A percentile compares a stretch with the other conserved stretches of the same genome.
These are phyloP conservation scores for Propsilocerus akamusi DNA, from an alignment of 1,140 invertebrate genomes.

Conservation along the genomic window DNA sequence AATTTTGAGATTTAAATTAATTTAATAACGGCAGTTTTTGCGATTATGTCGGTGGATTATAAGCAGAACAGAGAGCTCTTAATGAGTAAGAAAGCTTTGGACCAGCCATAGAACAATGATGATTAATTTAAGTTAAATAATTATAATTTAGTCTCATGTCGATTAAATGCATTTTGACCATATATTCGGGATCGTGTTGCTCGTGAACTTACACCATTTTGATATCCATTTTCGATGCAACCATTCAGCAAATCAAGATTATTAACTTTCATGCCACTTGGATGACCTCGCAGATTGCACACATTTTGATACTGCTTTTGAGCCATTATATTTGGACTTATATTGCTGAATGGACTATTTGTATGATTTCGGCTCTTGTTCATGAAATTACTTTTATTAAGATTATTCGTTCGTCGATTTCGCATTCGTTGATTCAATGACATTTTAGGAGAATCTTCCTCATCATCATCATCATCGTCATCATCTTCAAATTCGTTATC, in stretches of 20 bases:
- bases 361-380: neutral
- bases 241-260: neutral
- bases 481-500: constrained; percentile 37
- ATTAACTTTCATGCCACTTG: neutral
- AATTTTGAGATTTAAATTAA: no score
- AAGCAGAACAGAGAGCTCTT: no score
- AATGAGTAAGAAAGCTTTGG: no score
- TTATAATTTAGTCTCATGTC: constrained; percentile 1
- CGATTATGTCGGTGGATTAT: no score
- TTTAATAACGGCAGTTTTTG: no score
- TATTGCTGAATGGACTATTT: neutral
- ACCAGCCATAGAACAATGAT: no score
- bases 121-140: neutral
- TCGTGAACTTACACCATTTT: neutral
- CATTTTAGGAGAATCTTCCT: neutral
- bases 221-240: neutral
- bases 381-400: no score
- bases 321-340: neutral
- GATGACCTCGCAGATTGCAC: neutral
- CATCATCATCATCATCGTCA: neutral
- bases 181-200: neutral
- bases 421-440: neutral
- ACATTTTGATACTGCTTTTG: neutral
- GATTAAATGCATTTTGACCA: neutral
- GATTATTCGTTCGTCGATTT: constrained; percentile 1